phyloP scores from a whole-genome alignment of 1,140 invertebrate genomes.

The Psilanteris sp. region DNA sequence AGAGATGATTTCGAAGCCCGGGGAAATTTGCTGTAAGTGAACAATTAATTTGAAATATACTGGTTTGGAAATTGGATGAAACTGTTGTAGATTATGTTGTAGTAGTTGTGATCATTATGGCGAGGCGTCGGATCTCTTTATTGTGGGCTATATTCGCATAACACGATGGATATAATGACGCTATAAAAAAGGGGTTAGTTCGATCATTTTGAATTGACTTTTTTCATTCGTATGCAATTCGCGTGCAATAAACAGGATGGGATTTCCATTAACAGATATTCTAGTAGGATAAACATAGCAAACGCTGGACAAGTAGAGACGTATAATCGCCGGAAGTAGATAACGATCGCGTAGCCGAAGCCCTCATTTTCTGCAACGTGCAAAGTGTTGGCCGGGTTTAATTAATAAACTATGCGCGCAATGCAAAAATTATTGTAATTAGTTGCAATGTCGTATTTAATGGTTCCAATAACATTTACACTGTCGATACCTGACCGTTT shows the following conservation, averaged over 20 bases:
- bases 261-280: constrained; percentile 67
- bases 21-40: constrained; percentile 27
- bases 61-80: constrained; percentile 43
- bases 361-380: constrained; percentile 62
- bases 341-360: constrained; percentile 56
- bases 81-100: constrained; percentile 58
- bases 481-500: too few relatives aligned
- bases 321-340: constrained; percentile 66
- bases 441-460: constrained; percentile 42
- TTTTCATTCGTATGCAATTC: constrained; percentile 56
- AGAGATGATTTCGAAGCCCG: constrained; percentile 4
- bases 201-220: constrained; percentile 51
- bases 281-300: constrained; percentile 57
- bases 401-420: constrained; percentile 63
- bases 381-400: constrained; percentile 61
- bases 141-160: constrained; percentile 46
- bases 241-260: constrained; percentile 66
- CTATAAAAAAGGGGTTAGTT: constrained; percentile 56
- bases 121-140: constrained; percentile 55
- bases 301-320: constrained; percentile 58
- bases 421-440: constrained; percentile 62
- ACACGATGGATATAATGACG: constrained; percentile 59
- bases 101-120: constrained; percentile 50
- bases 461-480: constrained; percentile 42
- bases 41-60: constrained; percentile 39